Percentiles rank a stretch among this genome's conserved stretches.
phyloP scores from a whole-genome alignment of 2,888 invertebrate genomes.

The Atethmia centrago region DNA sequence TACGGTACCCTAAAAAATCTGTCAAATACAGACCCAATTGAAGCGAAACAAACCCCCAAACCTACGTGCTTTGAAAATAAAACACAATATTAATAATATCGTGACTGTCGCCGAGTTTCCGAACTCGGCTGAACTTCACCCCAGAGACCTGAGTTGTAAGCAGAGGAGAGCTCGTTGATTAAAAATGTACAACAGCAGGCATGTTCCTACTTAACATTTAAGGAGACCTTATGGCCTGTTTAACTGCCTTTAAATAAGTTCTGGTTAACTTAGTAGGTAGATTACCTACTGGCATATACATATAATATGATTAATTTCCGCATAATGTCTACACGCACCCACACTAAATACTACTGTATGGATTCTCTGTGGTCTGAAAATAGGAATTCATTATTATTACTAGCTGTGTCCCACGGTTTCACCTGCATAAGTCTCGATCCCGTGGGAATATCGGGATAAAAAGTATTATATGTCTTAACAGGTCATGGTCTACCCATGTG shows the following conservation, averaged over 20 bases:
- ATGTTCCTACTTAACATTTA: neutral
- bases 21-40: neutral
- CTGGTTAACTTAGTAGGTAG: neutral
- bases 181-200: constrained; percentile 22
- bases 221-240: no score
- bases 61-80: constrained; percentile 30
- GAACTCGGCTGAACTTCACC: constrained; percentile 16
- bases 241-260: neutral
- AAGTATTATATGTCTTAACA: no score
- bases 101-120: neutral
- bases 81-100: constrained; percentile 17
- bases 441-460: no score
- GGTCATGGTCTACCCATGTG: no score
- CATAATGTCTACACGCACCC: neutral
- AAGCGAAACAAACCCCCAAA: neutral
- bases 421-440: no score
- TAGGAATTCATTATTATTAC: no score
- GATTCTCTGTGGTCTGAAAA: no score
- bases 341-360: no score
- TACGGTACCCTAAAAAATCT: neutral
- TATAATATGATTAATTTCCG: neutral
- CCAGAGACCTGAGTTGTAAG: constrained; percentile 14
- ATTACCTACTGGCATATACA: neutral
- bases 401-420: no score
- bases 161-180: constrained; percentile 23